Evolutionary conservation across 2,113 vertebrate species (phyloP), one percentile per base, ranked within the genome.

Genomic region (Tympanuchus pallidicinctus): DNA sequence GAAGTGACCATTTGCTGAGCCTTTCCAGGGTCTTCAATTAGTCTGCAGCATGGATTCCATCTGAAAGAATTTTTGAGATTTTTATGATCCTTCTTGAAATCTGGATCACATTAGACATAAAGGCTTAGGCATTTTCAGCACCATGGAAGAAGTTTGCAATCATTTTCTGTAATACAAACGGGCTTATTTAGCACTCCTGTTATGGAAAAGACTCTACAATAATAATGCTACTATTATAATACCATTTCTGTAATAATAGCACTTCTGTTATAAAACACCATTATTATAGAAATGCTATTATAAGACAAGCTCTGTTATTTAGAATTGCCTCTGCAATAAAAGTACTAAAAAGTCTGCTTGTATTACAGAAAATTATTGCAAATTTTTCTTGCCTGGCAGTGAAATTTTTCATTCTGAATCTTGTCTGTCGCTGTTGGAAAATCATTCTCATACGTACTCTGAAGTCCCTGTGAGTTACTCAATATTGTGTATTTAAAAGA

Each of bases 201-300:
- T 98, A 97, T 91, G 95, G 88, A 93, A 97, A 92, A 95, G 86
- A 96, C 91, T 97, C 96, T 94, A 92, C 96, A 98, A 97, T 97
- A 98, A 98, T 97, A 98, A 97, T 98, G 95, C 97, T 96, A 97
- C 97, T 97, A 97, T 98, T 98, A 97, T 98, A 98, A 98, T 97
- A 97, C 96, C 94, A 98, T 98, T 98, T 97, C 97, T 97, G 86
- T 98, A 98, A 98, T 98, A 98, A 98, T 98, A 98, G 97, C 97
- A 98, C 94, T 98, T 98, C 96, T 98, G 97, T 98, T 98, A 98
- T 97, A 98, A 98, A 98, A 98, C 98, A 98, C 97, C 96, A 97
- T 98, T 98, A 98, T 98, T 98, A 98, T 83, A 97, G 97, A 97
- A 98, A 97, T 97, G 94, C 97, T 97, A 97, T 98, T 98, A 98